Base-by-base conservation (phyloP, 2,888 invertebrate genomes). In the Sarcophaga subvicina region DNA sequence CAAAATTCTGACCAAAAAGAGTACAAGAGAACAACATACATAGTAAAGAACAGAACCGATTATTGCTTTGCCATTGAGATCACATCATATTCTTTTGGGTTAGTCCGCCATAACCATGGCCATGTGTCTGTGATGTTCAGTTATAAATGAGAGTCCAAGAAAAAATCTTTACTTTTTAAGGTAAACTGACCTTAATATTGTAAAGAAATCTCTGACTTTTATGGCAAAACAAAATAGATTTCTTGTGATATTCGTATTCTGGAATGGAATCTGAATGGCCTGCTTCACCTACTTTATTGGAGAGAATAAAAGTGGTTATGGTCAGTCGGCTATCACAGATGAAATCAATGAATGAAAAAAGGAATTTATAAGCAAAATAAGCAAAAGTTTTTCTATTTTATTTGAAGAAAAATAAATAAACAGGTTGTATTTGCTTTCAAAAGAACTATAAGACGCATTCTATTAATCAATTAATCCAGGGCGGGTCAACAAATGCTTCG, bases 111-210 rank as follows among this genome's bases (percentile, higher is more conserved):
- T 54, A 3, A 22, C 20, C 2, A 54, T 72, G 37, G 54, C 69
- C 63, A 64, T 75, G 66, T 69, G 59, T 20, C 79, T 75, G 59
- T 20, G 5, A 22, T 54, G 45, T 47, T 3, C 37, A 37, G 10
- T 37, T 37, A 37, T 8, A 37, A 37, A 37, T 37, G 10, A 37
- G 37, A 37, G 37, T 37, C 37, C 37, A 37, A 37, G 37, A 45
- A 54, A 63, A 69, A 22, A 70, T 17, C 27, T 17, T 27, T 25
- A 22, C 66, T 76, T 12, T 37, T 76, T 76, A 66, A 54, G 69
- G 54, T 59, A 49, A 78, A 73, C 70, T 84, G 83, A 84, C 83
- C 83, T 80, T 77, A 84, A 79, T 80, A 80, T 75, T 70, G 27
- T 27, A 11, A 64, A 17, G 47, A 84, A 80, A 59, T 49, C 12